phyloP scores from a whole-genome alignment of 2,113 vertebrate genomes.

The Gopherus flavomarginatus region DNA sequence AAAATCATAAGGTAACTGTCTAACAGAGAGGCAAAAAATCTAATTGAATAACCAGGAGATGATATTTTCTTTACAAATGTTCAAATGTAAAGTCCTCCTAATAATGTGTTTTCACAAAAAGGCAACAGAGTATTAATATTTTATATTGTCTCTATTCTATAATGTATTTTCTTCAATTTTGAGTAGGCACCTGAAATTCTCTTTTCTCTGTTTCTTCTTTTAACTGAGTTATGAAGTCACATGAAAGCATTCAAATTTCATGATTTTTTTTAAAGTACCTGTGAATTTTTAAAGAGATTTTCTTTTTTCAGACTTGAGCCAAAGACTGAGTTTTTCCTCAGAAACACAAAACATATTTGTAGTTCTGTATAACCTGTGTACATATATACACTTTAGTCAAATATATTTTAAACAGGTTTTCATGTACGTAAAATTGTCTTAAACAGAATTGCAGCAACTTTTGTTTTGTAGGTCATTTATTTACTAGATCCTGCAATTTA shows the following conservation, averaged over 20 bases:
- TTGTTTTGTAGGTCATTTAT: background rate
- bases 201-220: background rate
- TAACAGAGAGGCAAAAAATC: background rate
- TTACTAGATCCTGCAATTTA: background rate
- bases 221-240: background rate
- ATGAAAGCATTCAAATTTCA: background rate
- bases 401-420: background rate
- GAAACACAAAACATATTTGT: background rate
- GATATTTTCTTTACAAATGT: background rate
- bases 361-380: background rate
- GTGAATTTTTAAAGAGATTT: background rate
- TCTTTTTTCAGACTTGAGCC: background rate
- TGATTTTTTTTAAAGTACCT: background rate
- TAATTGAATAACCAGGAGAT: background rate
- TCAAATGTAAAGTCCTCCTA: background rate
- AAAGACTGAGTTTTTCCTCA: background rate
- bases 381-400: background rate
- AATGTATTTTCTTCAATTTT: background rate
- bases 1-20: background rate
- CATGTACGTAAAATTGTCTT: background rate
- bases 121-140: background rate
- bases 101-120: conserved; percentile 20
- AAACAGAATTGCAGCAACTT: background rate
- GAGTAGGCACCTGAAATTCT: background rate
- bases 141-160: background rate